phyloP scores from a whole-genome alignment of 2,113 vertebrate genomes.

The Zosterops borbonicus region DNA sequence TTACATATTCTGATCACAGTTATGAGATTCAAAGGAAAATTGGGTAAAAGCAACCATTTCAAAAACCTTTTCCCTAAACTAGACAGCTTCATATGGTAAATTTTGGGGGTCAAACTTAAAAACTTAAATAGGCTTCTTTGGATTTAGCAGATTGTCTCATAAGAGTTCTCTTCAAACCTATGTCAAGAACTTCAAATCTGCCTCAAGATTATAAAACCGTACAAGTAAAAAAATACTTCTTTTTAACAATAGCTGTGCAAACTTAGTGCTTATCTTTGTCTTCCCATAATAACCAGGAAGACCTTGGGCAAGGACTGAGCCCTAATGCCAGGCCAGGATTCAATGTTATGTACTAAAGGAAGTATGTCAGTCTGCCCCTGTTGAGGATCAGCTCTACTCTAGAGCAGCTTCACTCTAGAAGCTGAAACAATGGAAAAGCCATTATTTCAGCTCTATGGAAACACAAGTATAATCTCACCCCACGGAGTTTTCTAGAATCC shows the following conservation, averaged over 20 bases:
- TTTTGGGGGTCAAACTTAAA: neutral
- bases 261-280: neutral
- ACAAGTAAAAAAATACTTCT: neutral
- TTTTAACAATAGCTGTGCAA: neutral
- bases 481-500: neutral
- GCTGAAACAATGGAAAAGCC: neutral
- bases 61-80: neutral
- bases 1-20: neutral
- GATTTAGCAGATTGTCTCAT: neutral
- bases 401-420: neutral
- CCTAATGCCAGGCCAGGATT: neutral
- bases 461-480: neutral
- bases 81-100: neutral
- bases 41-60: neutral
- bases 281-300: neutral
- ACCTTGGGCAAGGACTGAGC: neutral
- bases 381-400: neutral
- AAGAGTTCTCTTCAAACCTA: neutral
- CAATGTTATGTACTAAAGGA: neutral
- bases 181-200: neutral
- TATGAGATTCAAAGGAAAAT: conserved; percentile 1
- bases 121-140: neutral
- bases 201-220: neutral
- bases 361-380: neutral
- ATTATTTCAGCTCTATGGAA: neutral